A percentile compares a stretch with the other conserved stretches of the same genome.
Conservation (phyloP, 2,113 vertebrate genomes). For the Chloropsis hardwickii region DNA sequence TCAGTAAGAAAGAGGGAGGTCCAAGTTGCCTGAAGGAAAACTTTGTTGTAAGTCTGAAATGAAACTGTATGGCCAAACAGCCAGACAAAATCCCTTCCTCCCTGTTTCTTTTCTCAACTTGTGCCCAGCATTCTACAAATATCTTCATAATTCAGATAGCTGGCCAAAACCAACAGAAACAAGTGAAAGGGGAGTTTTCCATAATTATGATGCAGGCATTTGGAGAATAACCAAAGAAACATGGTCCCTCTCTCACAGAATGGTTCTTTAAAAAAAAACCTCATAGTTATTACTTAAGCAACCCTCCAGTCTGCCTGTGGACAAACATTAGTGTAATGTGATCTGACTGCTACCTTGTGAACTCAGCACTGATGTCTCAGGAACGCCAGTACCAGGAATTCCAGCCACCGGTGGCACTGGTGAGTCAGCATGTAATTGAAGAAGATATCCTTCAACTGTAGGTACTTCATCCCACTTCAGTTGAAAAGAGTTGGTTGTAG, state of each 20-base stretch:
- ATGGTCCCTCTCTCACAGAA: not conserved
- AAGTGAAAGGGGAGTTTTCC: not conserved
- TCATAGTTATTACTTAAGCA: not conserved
- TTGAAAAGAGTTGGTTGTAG: constrained; percentile 91
- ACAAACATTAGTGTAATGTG: not conserved
- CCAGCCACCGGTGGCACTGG: constrained; percentile 39
- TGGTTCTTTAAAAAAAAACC: not conserved
- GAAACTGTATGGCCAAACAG: not conserved
- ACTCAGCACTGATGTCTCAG: constrained; percentile 57
- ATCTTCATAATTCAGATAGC: not conserved
- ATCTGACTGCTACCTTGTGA: constrained; percentile 64
- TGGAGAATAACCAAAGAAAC: not conserved
- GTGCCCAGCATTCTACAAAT: not conserved
- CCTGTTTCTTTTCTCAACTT: not conserved
- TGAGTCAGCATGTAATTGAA: constrained; percentile 84
- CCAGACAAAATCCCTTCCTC: not conserved
- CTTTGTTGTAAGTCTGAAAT: not conserved
- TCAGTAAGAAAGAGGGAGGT: not conserved
- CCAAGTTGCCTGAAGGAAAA: not conserved
- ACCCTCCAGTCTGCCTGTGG: not conserved
- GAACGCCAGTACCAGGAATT: constrained; percentile 11
- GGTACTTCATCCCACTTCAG: constrained; percentile 94
- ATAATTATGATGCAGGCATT: not conserved
- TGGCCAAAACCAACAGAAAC: not conserved
- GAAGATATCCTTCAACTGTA: constrained; percentile 89